A percentile compares a stretch with the other conserved stretches of the same genome.
These are phyloP conservation scores for Brachionus koreanus DNA, from an alignment of 1,140 invertebrate genomes.

Conservation along the genomic window DNA sequence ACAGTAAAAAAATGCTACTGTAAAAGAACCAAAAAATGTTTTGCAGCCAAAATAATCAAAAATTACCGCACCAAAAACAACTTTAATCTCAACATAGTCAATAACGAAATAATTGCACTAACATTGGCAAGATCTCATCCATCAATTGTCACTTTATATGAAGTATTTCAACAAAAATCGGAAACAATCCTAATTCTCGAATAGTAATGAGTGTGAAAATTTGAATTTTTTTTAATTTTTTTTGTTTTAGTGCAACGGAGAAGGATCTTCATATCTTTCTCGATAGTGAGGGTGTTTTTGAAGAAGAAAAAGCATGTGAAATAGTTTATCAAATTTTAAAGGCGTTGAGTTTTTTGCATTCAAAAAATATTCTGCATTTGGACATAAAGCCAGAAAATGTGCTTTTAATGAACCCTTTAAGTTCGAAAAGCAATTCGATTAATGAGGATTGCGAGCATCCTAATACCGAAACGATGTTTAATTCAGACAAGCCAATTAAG, in stretches of 20 bases:
- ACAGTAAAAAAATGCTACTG: conserved; percentile 41
- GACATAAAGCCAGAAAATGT: conserved; percentile 99
- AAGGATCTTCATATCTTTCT: conserved; percentile 31
- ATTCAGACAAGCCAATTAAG: neutral
- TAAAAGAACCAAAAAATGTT: conserved; percentile 15
- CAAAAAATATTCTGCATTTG: conserved; percentile 87
- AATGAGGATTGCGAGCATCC: neutral
- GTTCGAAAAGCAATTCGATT: conserved; percentile 74
- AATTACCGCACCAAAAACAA: conserved; percentile 30
- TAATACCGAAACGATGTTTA: neutral
- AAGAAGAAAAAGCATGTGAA: conserved; percentile 36
- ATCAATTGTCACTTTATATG: conserved; percentile 26
- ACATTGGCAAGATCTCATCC: conserved; percentile 22
- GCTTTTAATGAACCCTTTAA: conserved; percentile 83
- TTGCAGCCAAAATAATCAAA: conserved; percentile 44
- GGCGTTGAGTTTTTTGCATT: conserved; percentile 90
- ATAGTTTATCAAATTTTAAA: conserved; percentile 77
- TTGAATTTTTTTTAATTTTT: neutral
- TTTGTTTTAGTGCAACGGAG: conserved; percentile 19
- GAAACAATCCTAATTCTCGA: conserved; percentile 41
- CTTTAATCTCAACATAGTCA: conserved; percentile 40
- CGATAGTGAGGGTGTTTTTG: conserved; percentile 10
- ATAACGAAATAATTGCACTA: conserved; percentile 33
- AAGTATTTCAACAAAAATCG: conserved; percentile 23
- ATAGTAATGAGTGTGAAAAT: conserved; percentile 24